These are phyloP conservation scores for Choristoneura rosaceana DNA, from an alignment of 2,888 invertebrate genomes.

Conservation along the genomic window DNA sequence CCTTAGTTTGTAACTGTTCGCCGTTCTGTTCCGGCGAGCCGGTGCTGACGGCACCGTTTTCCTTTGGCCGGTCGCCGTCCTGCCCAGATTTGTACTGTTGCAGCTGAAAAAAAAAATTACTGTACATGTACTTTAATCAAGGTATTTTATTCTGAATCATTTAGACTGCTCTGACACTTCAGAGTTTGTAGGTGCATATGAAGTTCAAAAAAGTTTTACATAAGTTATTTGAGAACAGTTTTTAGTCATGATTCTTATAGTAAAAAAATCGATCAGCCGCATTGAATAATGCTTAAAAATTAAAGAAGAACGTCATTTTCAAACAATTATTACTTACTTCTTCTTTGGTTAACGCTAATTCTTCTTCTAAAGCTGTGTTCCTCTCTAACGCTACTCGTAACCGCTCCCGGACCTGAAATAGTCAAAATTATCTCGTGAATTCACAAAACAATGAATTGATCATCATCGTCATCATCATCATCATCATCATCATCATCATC, in stretches of 20 bases:
- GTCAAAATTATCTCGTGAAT: not conserved
- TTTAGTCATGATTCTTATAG: no score
- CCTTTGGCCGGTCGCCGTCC: slow-evolving; percentile 89
- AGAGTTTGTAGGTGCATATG: no score
- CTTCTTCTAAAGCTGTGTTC: slow-evolving; percentile 98
- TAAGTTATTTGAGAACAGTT: no score
- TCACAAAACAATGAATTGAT: no score
- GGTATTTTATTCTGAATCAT: no score
- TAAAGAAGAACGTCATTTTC: not conserved
- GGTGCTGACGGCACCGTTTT: slow-evolving; percentile 90
- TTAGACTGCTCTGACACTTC: no score
- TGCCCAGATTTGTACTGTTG: slow-evolving; percentile 91
- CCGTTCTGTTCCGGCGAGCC: slow-evolving; percentile 86
- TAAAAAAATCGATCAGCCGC: no score
- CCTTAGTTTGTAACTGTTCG: slow-evolving; percentile 83
- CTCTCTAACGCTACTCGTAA: slow-evolving; percentile 98
- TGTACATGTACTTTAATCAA: no score
- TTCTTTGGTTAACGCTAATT: slow-evolving; percentile 97
- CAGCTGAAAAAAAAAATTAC: slow-evolving; percentile 83
- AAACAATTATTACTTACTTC: slow-evolving; percentile 87
- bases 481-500: no score
- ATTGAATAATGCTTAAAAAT: no score
- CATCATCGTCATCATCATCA: no score
- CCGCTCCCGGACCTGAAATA: slow-evolving; percentile 95
- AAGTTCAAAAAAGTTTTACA: no score